phyloP scores from a whole-genome alignment of 30 jellyfish, hydroid and myxozoan genomes.

The Cassiopea andromeda region DNA sequence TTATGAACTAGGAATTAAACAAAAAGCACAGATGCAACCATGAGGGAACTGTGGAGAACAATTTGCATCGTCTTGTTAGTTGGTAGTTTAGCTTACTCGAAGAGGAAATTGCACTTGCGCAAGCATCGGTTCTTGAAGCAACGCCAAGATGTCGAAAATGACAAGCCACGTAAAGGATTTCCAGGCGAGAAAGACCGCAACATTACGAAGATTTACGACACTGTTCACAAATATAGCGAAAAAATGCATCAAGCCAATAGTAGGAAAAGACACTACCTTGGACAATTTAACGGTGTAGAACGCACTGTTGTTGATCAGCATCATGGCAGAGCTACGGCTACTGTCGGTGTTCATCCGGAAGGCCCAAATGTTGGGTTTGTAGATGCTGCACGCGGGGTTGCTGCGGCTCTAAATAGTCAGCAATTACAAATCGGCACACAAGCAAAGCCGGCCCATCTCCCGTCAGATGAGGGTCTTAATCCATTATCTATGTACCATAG shows the following conservation, averaged over 20 bases:
- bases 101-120: constrained; percentile 19
- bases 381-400: constrained; percentile 68
- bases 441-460: constrained; percentile 39
- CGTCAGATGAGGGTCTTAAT: constrained; percentile 51
- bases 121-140: constrained; percentile 4
- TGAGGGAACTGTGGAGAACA: constrained; percentile 32
- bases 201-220: constrained; percentile 66
- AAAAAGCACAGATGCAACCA: not conserved
- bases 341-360: constrained; percentile 39
- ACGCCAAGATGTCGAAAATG: constrained; percentile 33
- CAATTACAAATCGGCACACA: constrained; percentile 58
- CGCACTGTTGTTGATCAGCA: constrained; percentile 2
- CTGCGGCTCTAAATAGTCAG: constrained; percentile 55
- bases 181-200: constrained; percentile 59
- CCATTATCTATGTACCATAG: constrained; percentile 56
- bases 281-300: constrained; percentile 26
- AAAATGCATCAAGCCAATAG: constrained; percentile 19
- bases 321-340: constrained; percentile 49
- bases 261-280: constrained; percentile 63
- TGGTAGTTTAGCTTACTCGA: not conserved
- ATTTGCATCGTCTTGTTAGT: not conserved
- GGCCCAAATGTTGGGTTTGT: constrained; percentile 43
- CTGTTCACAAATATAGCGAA: constrained; percentile 58
- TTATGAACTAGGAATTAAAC: constrained; percentile 11
- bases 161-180: constrained; percentile 27